Evolutionary conservation across 2,888 invertebrate genomes (phyloP), one percentile per base, ranked within the genome.

Genomic region (Schizotus pectinicornis): DNA sequence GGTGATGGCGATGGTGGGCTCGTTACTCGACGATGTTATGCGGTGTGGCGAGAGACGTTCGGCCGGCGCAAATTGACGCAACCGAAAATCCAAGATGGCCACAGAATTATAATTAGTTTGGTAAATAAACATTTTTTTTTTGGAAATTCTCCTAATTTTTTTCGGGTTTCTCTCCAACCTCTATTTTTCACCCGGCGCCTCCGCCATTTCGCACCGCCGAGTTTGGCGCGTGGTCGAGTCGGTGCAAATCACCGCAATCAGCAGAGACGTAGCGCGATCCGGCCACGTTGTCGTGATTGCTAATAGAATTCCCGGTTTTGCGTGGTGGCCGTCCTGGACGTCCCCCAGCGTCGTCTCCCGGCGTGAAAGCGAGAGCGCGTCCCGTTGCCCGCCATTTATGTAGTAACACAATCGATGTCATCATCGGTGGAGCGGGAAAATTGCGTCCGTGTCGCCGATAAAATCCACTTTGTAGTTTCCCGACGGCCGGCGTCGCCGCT

Each of bases 401-500:
- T 35, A 35, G 36, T 35, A 9, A 35, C 36, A 35, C 36, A 35
- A 35, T 35, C 36, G 36, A 35, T 35, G 36, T 41, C 41, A 41
- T 12, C 12, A 41, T 12, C 11, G 12, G 14, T 41, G 14, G 41
- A 12, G 8, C 41, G 12, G 14, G 41, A 35, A 35, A 35, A 35
- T 35, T 35, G 34, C 57, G 52, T 52, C 11, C 48, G 48, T 58
- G 53, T 58, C 54, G 53, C 38, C 54, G 58, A 59, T 59, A 56
- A 62, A 66, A 66, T 64, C 56, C 61, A 64, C 61, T 59, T 64
- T 56, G 52, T 59, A 63, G 58, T 66, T 66, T 64, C 61, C 61
- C 57, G 52, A 48, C 59, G 53, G 22, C 22, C 55, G 61, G 59
- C 67, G 56, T 61, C 54, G 79, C 81, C 82, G 80, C 22, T 22